These are phyloP conservation scores for Euschistus heros DNA, from an alignment of 1,140 invertebrate species.

Conservation along the genomic window DNA sequence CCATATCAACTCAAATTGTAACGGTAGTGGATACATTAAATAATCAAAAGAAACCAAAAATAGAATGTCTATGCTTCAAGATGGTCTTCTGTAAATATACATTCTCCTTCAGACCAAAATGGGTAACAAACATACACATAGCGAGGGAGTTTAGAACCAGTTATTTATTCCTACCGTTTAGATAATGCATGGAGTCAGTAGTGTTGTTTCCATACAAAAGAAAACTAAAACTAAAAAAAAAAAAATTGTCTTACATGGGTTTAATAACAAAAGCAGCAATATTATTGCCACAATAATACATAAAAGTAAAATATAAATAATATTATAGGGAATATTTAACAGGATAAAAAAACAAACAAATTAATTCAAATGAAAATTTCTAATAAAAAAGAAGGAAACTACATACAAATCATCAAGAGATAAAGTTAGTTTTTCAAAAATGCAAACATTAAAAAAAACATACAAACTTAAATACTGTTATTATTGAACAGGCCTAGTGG, in stretches of 20 bases:
- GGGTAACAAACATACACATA: neutral
- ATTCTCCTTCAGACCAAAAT: neutral
- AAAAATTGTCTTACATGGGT: neutral
- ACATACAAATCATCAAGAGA: too few species aligned
- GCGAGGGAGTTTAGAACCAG: neutral
- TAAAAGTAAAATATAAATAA: too few species aligned
- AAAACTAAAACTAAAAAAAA: neutral
- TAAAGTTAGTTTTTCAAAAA: too few species aligned
- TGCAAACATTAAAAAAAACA: too few species aligned
- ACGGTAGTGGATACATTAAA: neutral
- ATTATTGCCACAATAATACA: too few species aligned
- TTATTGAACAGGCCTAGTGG: too few species aligned
- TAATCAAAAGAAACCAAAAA: neutral
- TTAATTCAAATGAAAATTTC: too few species aligned
- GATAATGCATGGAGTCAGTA: too few species aligned
- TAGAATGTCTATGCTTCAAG: neutral
- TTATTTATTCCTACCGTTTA: neutral
- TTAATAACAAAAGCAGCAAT: neutral
- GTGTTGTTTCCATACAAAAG: neutral
- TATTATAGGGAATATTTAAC: too few species aligned
- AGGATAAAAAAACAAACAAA: too few species aligned
- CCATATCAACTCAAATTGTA: neutral
- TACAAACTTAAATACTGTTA: too few species aligned
- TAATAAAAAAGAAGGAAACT: too few species aligned
- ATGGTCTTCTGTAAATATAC: neutral